These are phyloP conservation scores for Choreutis nemorana DNA, from an alignment of 2,888 invertebrate species.

Conservation along the genomic window DNA sequence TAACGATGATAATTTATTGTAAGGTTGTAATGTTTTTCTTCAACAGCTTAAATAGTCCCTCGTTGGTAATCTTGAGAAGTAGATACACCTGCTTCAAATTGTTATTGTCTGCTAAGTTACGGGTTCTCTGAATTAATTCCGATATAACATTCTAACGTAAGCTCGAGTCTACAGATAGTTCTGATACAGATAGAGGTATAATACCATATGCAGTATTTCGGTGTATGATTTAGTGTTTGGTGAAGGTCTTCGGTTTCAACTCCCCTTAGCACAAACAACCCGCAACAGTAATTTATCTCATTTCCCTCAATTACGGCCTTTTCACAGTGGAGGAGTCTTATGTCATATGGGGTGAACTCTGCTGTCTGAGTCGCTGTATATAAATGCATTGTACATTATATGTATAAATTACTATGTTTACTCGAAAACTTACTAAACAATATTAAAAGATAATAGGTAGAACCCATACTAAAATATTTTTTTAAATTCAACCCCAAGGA, in stretches of 20 bases:
- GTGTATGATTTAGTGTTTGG: too few species aligned
- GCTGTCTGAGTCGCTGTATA: too few species aligned
- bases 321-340: slow-evolving; percentile 34
- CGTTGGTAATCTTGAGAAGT: slow-evolving; percentile 40
- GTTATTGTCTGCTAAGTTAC: not conserved
- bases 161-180: too few species aligned
- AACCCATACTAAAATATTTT: too few species aligned
- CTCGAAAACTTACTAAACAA: too few species aligned
- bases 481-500: too few species aligned
- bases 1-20: slow-evolving; percentile 56
- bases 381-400: slow-evolving; percentile 23
- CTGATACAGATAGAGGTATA: too few species aligned
- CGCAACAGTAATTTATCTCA: slow-evolving; percentile 49
- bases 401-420: slow-evolving; percentile 15
- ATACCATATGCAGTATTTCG: too few species aligned
- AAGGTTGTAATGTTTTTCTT: slow-evolving; percentile 42
- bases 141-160: too few species aligned
- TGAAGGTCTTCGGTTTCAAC: too few species aligned
- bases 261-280: slow-evolving; percentile 33
- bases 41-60: slow-evolving; percentile 38
- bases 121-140: too few species aligned
- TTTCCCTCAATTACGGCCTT: slow-evolving; percentile 55
- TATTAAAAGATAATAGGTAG: too few species aligned
- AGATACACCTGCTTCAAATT: slow-evolving; percentile 33
- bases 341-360: slow-evolving; percentile 40